A percentile compares a stretch with the other conserved stretches of the same genome.
Evolutionary conservation across 1,140 invertebrate genomes (phyloP).

Genomic region (Lucilia cuprina): DNA sequence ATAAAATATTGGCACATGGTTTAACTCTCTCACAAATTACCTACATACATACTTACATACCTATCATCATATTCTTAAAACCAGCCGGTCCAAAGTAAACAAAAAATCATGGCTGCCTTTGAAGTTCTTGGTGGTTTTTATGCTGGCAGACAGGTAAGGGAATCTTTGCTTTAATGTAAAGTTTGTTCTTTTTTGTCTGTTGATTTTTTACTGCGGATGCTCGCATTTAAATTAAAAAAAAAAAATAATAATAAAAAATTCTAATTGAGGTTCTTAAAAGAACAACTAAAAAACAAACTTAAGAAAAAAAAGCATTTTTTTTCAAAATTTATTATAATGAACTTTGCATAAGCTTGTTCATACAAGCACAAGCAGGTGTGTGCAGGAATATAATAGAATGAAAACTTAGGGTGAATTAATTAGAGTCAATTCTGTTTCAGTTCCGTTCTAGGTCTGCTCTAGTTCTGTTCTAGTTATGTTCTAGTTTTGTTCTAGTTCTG

Average conservation of each 20-base stretch:
- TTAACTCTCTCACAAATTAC: too few relatives aligned
- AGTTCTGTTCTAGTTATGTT: too few relatives aligned
- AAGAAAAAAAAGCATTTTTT: not conserved
- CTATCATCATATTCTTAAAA: too few relatives aligned
- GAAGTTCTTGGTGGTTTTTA: too few relatives aligned
- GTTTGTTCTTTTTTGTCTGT: too few relatives aligned
- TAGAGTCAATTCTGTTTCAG: too few relatives aligned
- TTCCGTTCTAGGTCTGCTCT: too few relatives aligned
- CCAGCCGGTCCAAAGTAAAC: too few relatives aligned
- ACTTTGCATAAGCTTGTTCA: not conserved
- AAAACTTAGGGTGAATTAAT: not conserved
- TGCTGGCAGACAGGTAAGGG: not conserved
- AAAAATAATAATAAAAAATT: slow-evolving; percentile 20
- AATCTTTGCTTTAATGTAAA: not conserved
- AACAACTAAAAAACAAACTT: not conserved
- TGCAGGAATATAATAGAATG: not conserved
- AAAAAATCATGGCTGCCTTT: too few relatives aligned
- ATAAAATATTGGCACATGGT: not conserved
- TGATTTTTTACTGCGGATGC: slow-evolving; percentile 6
- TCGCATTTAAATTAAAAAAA: slow-evolving; percentile 23
- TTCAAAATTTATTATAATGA: slow-evolving; percentile 2
- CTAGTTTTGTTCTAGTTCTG: too few relatives aligned
- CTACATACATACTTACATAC: too few relatives aligned
- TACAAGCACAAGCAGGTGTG: not conserved
- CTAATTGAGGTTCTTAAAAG: slow-evolving; percentile 3